phyloP scores from a whole-genome alignment of 2,113 vertebrate genomes.

The Butastur rufipennis region DNA sequence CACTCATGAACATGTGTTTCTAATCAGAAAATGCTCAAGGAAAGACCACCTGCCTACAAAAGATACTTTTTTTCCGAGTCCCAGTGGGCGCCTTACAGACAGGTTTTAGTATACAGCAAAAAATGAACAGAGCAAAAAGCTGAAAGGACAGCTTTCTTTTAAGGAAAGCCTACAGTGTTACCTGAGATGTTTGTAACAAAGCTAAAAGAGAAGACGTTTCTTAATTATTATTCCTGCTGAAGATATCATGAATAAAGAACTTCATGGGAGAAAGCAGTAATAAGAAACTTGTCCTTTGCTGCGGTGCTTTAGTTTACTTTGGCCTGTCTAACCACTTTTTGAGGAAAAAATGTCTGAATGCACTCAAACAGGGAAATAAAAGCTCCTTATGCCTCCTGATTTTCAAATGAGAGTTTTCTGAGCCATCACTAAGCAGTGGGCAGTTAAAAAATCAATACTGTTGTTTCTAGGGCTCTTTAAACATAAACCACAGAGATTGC shows the following conservation, averaged over 20 bases:
- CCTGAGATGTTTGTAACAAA: not conserved
- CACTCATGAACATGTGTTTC: conserved; percentile 66
- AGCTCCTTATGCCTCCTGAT: not conserved
- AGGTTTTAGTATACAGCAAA: conserved; percentile 46
- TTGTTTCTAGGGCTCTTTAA: not conserved
- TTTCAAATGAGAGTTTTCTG: not conserved
- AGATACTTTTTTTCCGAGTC: conserved; percentile 30
- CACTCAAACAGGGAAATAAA: not conserved
- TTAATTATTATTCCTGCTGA: not conserved
- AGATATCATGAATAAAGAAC: not conserved
- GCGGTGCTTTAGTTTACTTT: not conserved
- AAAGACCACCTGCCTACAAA: conserved; percentile 71
- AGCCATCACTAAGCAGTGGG: not conserved
- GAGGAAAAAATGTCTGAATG: not conserved
- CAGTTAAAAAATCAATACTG: not conserved
- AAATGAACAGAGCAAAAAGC: conserved; percentile 1
- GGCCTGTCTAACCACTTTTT: not conserved
- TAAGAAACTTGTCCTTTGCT: not conserved
- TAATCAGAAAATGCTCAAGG: conserved; percentile 51
- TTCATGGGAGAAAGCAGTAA: not conserved
- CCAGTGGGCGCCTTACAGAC: conserved; percentile 5
- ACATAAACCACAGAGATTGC: not conserved
- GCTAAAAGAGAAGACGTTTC: not conserved
- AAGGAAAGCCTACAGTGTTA: conserved; percentile 9
- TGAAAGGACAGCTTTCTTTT: conserved; percentile 34